Percentiles rank a stretch among this genome's conserved stretches.
These are phyloP conservation scores for Aphidius ervi DNA, from an alignment of 1,140 invertebrate genomes.

Conservation along the genomic window DNA sequence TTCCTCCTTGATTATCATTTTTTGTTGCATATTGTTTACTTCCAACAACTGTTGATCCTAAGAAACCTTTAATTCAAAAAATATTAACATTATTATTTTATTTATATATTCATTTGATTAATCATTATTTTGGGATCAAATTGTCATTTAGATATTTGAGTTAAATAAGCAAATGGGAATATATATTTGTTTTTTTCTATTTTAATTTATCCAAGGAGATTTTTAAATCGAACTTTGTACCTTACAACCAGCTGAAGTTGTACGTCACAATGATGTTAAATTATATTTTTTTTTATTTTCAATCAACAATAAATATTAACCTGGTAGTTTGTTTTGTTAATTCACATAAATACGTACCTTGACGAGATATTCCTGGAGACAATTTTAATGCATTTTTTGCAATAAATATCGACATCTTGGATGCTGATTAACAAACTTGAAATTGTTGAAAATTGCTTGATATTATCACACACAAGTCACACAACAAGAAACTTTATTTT, in stretches of 20 bases:
- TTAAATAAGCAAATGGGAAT: too few species aligned
- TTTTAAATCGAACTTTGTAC: too few species aligned
- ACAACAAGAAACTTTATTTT: too few species aligned
- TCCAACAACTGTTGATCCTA: background rate
- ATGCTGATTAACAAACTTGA: too few species aligned
- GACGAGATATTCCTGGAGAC: slow-evolving; percentile 23
- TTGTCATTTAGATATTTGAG: too few species aligned
- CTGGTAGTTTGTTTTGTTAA: background rate
- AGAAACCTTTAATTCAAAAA: background rate
- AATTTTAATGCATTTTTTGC: slow-evolving; percentile 32
- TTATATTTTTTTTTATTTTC: background rate
- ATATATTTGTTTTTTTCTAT: too few species aligned
- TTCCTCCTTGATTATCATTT: slow-evolving; percentile 47
- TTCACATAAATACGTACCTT: slow-evolving; percentile 22
- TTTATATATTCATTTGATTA: slow-evolving; percentile 25
- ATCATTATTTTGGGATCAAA: slow-evolving; percentile 1
- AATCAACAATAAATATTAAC: slow-evolving; percentile 7
- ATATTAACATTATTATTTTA: slow-evolving; percentile 22
- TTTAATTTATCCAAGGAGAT: too few species aligned
- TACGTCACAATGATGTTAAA: too few species aligned
- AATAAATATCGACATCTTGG: slow-evolving; percentile 32
- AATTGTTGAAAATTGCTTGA: too few species aligned
- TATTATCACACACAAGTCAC: too few species aligned
- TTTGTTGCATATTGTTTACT: slow-evolving; percentile 39
- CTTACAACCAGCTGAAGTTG: too few species aligned